Base-by-base conservation (phyloP, 2,797 vertebrate genomes). In the Catostomus latipinnis region DNA sequence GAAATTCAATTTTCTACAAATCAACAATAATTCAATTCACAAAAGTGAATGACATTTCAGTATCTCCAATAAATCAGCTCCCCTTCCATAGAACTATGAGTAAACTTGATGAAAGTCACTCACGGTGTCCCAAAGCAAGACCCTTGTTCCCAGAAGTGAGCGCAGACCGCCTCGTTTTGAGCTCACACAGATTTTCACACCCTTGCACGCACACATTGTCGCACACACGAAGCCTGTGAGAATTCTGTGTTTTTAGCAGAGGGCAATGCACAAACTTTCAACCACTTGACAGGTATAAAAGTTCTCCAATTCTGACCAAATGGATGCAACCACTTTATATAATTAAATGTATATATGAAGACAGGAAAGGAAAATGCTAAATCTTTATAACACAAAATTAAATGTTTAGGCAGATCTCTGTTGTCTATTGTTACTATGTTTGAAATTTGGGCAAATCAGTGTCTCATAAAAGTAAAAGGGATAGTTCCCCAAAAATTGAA, bases 261-360 rank as follows among this genome's bases (percentile, higher is more conserved):
- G 88, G 86, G 91, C 88, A 82, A 84, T 62, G 83, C 84, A 86
- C 90, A 89, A 91, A 78, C 91, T 92, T 92, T 91, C 88, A 92
- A 91, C 90, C 90, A 91, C 90, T 93, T 93, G 93, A 93, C 92
- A 94, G 93, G 92, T 94, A 91, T 91, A 90, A 91, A 92, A 92
- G 92, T 93, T 93, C 89, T 92, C 87, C 87, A 87, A 91, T 91
- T 92, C 90, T 93, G 92, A 92, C 92, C 93, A 93, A 92, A 93
- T 93, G 90, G 92, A 90, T 34, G 81, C 91, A 92, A 93, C 88
- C 90, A 93, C 92, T 93, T 93, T 92, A 90, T 90, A 93, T 92
- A 90, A 92, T 91, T 92, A 13, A 58, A 89, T 90, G 87, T 90
- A 89, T 91, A 91, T 90, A 86, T 88, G 86, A 86, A 81, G 85